These are phyloP conservation scores for Plotosus lineatus DNA, from an alignment of 2,113 vertebrate species.

Conservation along the genomic window DNA sequence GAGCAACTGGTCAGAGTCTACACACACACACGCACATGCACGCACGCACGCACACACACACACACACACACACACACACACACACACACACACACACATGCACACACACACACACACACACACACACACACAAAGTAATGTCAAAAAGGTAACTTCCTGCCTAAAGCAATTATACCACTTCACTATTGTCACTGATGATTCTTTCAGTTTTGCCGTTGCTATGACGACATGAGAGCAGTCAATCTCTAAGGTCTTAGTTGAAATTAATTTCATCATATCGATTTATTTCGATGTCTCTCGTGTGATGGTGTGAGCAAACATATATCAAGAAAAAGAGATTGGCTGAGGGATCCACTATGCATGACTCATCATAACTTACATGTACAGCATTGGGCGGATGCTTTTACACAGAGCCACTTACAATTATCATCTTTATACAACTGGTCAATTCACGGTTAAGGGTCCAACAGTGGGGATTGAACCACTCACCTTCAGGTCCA, in stretches of 20 bases:
- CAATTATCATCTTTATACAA: too few species aligned
- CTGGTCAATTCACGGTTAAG: neutral
- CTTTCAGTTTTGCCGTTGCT: constrained; percentile 56
- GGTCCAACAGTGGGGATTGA: too few species aligned
- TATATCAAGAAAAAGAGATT: constrained; percentile 37
- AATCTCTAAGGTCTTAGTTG: constrained; percentile 60
- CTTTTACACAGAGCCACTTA: too few species aligned
- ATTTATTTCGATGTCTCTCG: constrained; percentile 51
- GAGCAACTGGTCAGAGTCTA: constrained; percentile 91
- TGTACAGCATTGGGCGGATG: too few species aligned
- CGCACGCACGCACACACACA: constrained; percentile 50
- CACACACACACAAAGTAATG: constrained; percentile 57
- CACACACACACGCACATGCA: neutral
- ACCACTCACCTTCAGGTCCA: too few species aligned
- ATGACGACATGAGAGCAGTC: constrained; percentile 52
- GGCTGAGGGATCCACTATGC: too few species aligned
- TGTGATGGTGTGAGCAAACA: constrained; percentile 59
- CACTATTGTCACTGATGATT: constrained; percentile 44
- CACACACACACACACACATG: neutral
- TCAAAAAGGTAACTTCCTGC: too few species aligned
- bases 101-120: constrained; percentile 27
- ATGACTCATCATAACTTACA: too few species aligned
- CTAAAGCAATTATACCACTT: too few species aligned
- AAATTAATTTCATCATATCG: constrained; percentile 60
- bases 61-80: constrained; percentile 24